Percentiles rank a stretch among this genome's conserved stretches.
These are phyloP conservation scores for Rhabdophis nuchalis DNA, from an alignment of 2,797 vertebrate species.

Conservation along the genomic window DNA sequence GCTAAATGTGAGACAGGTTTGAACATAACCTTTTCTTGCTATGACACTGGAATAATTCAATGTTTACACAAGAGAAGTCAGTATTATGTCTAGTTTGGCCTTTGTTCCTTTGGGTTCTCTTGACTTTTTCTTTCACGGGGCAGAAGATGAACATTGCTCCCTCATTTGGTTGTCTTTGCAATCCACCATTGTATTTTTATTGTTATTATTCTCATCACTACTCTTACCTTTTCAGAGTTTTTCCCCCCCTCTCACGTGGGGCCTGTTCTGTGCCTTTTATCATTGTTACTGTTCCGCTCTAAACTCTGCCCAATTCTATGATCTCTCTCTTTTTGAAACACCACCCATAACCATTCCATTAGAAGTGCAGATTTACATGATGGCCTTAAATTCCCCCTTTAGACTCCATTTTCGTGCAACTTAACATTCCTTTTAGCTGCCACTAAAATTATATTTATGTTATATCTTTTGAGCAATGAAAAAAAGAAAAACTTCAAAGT, in stretches of 20 bases:
- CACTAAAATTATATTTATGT: conserved; percentile 35
- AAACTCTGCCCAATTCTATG: neutral
- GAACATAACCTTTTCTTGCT: neutral
- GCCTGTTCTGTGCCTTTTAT: neutral
- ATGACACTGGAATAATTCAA: neutral
- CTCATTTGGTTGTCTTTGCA: neutral
- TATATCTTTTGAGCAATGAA: conserved; percentile 31
- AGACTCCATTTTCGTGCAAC: conserved; percentile 2
- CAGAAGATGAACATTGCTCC: conserved; percentile 12
- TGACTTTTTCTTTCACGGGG: neutral
- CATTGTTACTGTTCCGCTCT: neutral
- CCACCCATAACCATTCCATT: neutral
- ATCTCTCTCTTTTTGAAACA: neutral
- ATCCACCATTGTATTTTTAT: neutral
- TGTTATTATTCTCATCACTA: neutral
- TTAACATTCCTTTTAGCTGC: neutral
- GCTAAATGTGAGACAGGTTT: neutral
- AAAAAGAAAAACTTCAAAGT: conserved; percentile 25
- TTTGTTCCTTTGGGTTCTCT: neutral
- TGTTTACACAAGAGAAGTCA: neutral
- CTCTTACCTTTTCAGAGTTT: neutral
- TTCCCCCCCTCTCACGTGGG: neutral
- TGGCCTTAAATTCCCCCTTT: neutral
- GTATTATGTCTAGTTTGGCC: neutral
- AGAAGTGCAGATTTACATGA: neutral